Base-by-base conservation (phyloP, 2,888 invertebrate genomes). In the Meteorus colon region DNA sequence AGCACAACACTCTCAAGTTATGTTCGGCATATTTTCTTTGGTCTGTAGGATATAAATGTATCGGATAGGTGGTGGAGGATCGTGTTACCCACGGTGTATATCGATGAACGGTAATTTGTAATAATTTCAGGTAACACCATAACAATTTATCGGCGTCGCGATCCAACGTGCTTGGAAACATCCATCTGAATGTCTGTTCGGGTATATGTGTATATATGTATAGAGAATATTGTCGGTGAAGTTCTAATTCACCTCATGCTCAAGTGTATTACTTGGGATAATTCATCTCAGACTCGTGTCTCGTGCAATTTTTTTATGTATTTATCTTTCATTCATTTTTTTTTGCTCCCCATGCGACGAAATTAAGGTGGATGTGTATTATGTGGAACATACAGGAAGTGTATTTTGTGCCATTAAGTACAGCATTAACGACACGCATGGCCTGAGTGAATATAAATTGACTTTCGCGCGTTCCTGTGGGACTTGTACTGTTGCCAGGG, bases 41-140 rank as follows among this genome's bases (percentile, higher is more conserved):
- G 31, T 68, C 75, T 73, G 73, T 70, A 37, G 31, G 66, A 60
- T 66, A 55, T 37, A n/a, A 4, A 34, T 65, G 55, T 55, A 31
- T 65, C 34, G 51, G 24, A 34, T 65, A 34, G 34, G 24, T 45
- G 63, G 24, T 62, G n/a, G 45, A 63, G 48, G 45, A 66, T 73
- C 73, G 37, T 37, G 37, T 73, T 73, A 73, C 73, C n/a, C n/a
- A 41, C 8, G 48, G 27, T 73, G 74, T 73, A 29, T 76, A 79
- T 78, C 75, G 76, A 77, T 74, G 77, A 76, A 75, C 55, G 73
- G 66, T 51, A 19, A 74, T 81, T 77, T 76, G 75, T 74, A 75
- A 79, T 79, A 77, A 78, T 76, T 74, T 69, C 68, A 45, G 41
- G 63, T 48, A 76, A 76, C 76, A 76, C 72, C 34, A 37, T 14